These are phyloP conservation scores for Darevskia mixta DNA, from an alignment of 2,797 vertebrate genomes.

Conservation along the genomic window DNA sequence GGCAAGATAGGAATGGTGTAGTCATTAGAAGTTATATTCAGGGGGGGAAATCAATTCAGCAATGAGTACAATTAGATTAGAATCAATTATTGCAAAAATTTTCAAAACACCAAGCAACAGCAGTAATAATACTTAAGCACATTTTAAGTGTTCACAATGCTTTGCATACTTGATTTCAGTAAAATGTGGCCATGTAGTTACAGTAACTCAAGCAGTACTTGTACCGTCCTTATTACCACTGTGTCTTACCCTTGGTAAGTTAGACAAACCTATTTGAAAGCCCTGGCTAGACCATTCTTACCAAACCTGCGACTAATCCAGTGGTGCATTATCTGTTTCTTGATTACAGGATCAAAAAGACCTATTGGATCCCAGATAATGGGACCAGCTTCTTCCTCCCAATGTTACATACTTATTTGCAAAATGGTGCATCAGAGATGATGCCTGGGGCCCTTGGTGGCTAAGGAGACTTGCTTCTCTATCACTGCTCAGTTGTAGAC, in stretches of 20 bases:
- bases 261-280: neutral
- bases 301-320: neutral
- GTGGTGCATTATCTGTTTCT: neutral
- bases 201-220: neutral
- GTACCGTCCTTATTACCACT: neutral
- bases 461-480: neutral
- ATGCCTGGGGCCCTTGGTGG: neutral
- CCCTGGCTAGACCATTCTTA: neutral
- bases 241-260: neutral
- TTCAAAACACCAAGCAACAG: conserved; percentile 5
- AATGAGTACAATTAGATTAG: neutral
- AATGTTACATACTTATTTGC: neutral
- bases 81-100: neutral
- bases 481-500: neutral
- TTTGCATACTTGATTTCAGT: conserved; percentile 38
- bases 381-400: neutral
- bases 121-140: conserved; percentile 20
- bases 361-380: neutral
- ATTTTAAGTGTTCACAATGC: conserved; percentile 39
- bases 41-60: neutral
- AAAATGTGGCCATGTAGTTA: neutral
- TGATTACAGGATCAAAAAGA: neutral
- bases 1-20: neutral
- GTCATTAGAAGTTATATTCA: neutral
- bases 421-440: neutral